Base-by-base conservation (phyloP, 2,888 invertebrate genomes). In the Lasioglossum vierecki region DNA sequence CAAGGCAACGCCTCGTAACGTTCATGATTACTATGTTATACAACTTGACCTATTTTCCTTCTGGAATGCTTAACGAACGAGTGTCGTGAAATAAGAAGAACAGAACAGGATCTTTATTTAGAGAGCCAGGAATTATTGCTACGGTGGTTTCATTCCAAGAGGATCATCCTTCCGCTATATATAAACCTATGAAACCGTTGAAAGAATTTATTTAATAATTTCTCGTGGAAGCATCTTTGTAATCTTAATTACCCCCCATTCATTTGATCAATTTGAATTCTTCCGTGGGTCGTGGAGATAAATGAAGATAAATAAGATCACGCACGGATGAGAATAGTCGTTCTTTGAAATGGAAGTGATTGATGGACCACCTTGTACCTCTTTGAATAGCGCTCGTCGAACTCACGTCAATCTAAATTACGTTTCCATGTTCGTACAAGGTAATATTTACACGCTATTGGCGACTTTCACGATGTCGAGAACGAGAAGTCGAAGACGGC, bases 21-120 rank as follows among this genome's bases (percentile, higher is more conserved):
- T 68, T 68, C 68, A 39, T 39, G 68, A 39, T 68, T 68, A 35
- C 35, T 68, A 39, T 68, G 68, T 72, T 72, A 72, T 46, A 39
- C 72, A 72, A 72, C 39, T 46, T 46, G 46, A 46, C 46, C 72
- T 30, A 72, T 46, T 46, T 46, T n/a, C 46, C 18, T 15, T 71
- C 26, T 72, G 46, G 57, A 60, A 57, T 57, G 60, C 39, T 11
- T 60, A 26, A 49, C 46, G 35, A 39, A 75, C 26, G 57, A 75
- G 35, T 68, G 68, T 68, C 68, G 22, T 35, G 6, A 63, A 63
- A 63, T 68, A 39, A 39, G 68, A 39, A 18, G 68, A 68, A 35
- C 35, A 18, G 35, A 68, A 9, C 35, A 35, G 35, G 22, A 39
- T 68, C 22, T 68, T 22, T 22, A 11, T 39, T 68, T 68, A 18